Evolutionary conservation across 2,797 vertebrate genomes (phyloP).

Genomic region (Spea hammondii): DNA sequence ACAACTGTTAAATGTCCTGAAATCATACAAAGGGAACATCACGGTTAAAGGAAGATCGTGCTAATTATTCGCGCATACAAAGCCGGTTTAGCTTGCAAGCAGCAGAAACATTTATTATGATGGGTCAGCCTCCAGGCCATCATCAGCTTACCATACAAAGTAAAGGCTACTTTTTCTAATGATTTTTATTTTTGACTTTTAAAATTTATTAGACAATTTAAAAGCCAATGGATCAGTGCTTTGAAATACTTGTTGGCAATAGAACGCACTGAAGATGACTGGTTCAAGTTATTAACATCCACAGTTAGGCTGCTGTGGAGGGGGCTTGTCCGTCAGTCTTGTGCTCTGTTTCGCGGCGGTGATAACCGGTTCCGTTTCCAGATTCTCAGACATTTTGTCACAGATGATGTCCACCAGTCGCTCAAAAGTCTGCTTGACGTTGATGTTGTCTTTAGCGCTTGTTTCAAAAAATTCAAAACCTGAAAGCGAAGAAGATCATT

Average conservation of each 20-base stretch:
- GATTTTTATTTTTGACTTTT: constrained; percentile 20
- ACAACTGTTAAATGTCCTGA: neutral
- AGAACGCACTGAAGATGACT: constrained; percentile 58
- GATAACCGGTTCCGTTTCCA: constrained; percentile 82
- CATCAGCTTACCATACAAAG: constrained; percentile 59
- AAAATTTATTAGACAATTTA: constrained; percentile 61
- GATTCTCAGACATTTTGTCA: constrained; percentile 94
- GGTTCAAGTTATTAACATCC: constrained; percentile 79
- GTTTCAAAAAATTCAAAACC: constrained; percentile 98
- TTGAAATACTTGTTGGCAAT: constrained; percentile 67
- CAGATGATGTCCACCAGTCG: constrained; percentile 96
- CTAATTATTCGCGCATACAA: constrained; percentile 42
- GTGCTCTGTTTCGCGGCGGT: constrained; percentile 81
- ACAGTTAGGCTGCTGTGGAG: constrained; percentile 85
- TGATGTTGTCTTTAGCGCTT: constrained; percentile 96
- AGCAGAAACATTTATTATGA: constrained; percentile 44
- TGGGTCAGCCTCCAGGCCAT: constrained; percentile 35
- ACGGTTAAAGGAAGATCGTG: constrained; percentile 15
- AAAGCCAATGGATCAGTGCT: constrained; percentile 64
- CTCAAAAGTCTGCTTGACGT: constrained; percentile 97
- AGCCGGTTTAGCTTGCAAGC: constrained; percentile 39
- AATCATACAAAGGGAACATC: constrained; percentile 16
- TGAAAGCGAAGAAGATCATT: constrained; percentile 62
- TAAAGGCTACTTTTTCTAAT: constrained; percentile 49
- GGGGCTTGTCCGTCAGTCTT: constrained; percentile 86